Evolutionary conservation across 1,140 invertebrate genomes (phyloP).

Genomic region (Drosophila lini): DNA sequence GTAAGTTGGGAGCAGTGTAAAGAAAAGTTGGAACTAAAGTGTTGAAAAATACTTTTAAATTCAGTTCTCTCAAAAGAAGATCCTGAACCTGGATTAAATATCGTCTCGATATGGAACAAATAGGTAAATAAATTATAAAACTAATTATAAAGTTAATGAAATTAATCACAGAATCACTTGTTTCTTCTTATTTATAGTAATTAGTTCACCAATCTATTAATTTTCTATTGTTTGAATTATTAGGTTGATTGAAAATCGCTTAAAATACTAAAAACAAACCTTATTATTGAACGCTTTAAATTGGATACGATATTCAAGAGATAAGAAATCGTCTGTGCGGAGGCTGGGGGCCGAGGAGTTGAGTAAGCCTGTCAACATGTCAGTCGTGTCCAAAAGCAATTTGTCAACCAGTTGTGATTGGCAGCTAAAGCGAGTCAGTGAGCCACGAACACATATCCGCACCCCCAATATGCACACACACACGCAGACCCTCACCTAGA

Average conservation of each 20-base stretch:
- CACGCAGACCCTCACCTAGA: slow-evolving; percentile 13
- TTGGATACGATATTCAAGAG: slow-evolving; percentile 3
- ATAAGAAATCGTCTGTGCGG: slow-evolving; percentile 13
- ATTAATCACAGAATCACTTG: no score
- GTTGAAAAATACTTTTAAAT: no score
- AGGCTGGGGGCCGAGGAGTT: slow-evolving; percentile 22
- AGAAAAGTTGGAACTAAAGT: neutral
- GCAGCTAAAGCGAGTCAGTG: slow-evolving; percentile 65
- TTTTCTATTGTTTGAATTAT: neutral
- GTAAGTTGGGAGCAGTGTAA: neutral
- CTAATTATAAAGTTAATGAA: no score
- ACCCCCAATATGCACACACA: slow-evolving; percentile 9
- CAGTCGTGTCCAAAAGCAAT: slow-evolving; percentile 77
- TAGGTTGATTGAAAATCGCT: neutral
- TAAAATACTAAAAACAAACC: neutral
- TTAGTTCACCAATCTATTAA: neutral
- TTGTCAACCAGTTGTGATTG: slow-evolving; percentile 82
- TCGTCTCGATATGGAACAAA: no score
- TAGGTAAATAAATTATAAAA: no score
- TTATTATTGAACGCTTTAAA: slow-evolving; percentile 11
- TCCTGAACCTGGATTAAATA: no score
- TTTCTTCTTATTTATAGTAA: neutral
- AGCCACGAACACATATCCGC: slow-evolving; percentile 46
- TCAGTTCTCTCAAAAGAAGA: neutral
- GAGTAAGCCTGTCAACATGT: slow-evolving; percentile 68